These are phyloP conservation scores for Pedetes capensis DNA, from an alignment of 2,113 vertebrate genomes.

Conservation along the genomic window DNA sequence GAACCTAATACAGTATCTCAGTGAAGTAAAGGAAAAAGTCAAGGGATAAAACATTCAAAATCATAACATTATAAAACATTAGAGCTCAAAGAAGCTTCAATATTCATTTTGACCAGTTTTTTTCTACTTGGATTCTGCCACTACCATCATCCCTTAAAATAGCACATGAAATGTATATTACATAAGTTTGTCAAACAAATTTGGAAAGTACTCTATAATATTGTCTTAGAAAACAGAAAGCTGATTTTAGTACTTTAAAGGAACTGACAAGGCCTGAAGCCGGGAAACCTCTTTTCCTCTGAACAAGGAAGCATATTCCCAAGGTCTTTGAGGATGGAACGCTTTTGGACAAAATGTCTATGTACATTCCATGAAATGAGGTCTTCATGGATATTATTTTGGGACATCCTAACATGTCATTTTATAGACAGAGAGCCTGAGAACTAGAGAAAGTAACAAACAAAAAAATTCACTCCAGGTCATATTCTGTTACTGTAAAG, in stretches of 20 bases:
- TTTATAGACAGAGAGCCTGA: background rate
- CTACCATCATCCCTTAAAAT: background rate
- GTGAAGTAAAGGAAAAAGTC: background rate
- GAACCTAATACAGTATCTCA: no score
- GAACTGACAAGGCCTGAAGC: background rate
- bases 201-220: background rate
- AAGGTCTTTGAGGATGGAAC: background rate
- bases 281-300: background rate
- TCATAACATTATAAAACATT: background rate
- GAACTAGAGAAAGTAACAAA: background rate
- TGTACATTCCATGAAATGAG: background rate
- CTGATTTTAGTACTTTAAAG: background rate
- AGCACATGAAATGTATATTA: background rate
- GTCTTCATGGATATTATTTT: background rate
- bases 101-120: background rate
- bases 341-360: background rate
- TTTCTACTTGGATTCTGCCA: background rate
- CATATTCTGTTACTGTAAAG: no score
- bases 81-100: background rate
- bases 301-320: background rate
- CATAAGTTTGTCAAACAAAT: background rate
- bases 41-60: background rate
- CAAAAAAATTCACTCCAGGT: no score
- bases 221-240: background rate
- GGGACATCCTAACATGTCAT: background rate